phyloP scores from a whole-genome alignment of 2,797 vertebrate genomes.

The Girardinus metallicus region DNA sequence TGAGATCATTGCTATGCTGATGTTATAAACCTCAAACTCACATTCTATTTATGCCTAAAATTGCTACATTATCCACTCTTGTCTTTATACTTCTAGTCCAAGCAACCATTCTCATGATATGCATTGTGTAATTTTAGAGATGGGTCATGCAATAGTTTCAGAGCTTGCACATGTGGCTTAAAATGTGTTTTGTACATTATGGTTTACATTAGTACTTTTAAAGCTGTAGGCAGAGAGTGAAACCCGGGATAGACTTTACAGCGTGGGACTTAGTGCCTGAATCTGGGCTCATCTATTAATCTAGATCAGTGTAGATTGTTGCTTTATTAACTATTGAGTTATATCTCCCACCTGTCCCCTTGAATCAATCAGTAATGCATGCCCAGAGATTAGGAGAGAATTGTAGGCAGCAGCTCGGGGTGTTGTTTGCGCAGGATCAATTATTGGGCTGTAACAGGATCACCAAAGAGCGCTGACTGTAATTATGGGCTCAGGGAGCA shows the following conservation, averaged over 20 bases:
- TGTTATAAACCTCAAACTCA: slow-evolving; percentile 27
- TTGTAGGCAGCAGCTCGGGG: slow-evolving; percentile 66
- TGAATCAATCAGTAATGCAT: slow-evolving; percentile 82
- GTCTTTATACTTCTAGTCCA: slow-evolving; percentile 28
- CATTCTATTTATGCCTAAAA: slow-evolving; percentile 39
- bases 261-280: slow-evolving; percentile 72
- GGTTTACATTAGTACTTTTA: slow-evolving; percentile 38
- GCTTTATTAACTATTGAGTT: slow-evolving; percentile 85
- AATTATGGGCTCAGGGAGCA: slow-evolving; percentile 71
- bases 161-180: slow-evolving; percentile 13
- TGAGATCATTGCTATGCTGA: slow-evolving; percentile 25
- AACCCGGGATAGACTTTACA: slow-evolving; percentile 44
- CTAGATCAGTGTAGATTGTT: slow-evolving; percentile 82
- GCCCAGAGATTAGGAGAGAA: slow-evolving; percentile 81
- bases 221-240: slow-evolving; percentile 45
- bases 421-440: slow-evolving; percentile 79
- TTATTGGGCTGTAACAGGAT: slow-evolving; percentile 81
- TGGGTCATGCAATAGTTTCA: slow-evolving; percentile 26
- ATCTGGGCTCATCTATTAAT: slow-evolving; percentile 80
- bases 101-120: slow-evolving; percentile 20
- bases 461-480: slow-evolving; percentile 72
- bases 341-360: slow-evolving; percentile 80
- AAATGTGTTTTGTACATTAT: slow-evolving; percentile 31
- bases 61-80: slow-evolving; percentile 44
- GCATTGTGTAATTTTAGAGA: slow-evolving; percentile 14